Conservation (phyloP, 2,888 invertebrate genomes). For the Cantharis rufa region DNA sequence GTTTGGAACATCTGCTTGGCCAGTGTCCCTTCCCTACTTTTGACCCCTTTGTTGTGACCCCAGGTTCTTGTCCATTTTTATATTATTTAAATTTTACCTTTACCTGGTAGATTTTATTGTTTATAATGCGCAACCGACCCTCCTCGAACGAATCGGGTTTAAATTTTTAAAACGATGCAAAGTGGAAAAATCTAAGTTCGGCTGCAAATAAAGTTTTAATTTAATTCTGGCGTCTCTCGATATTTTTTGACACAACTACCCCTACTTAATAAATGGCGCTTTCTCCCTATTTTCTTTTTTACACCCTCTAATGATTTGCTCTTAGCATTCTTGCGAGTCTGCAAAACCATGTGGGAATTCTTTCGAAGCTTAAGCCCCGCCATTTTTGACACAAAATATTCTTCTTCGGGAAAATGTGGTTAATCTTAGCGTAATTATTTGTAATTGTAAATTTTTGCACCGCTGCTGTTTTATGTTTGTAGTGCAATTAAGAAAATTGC, state of each 20-base stretch:
- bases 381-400: conserved; percentile 6
- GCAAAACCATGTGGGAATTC: conserved; percentile 11
- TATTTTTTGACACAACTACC: conserved; percentile 5
- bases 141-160: not conserved
- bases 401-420: not conserved
- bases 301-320: conserved; percentile 13
- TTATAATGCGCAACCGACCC: conserved; percentile 8
- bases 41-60: conserved; percentile 36
- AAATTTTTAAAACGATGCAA: not conserved
- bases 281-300: conserved; percentile 22
- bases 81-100: conserved; percentile 30
- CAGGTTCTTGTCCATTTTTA: conserved; percentile 30
- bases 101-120: conserved; percentile 27
- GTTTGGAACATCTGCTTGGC: conserved; percentile 32
- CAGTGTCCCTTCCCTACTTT: conserved; percentile 30
- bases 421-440: not conserved
- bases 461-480: not conserved
- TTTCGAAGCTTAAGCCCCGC: conserved; percentile 9
- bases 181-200: not conserved
- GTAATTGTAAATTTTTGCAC: not conserved
- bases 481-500: not conserved
- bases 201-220: not conserved
- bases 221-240: not conserved
- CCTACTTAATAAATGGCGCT: conserved; percentile 17
- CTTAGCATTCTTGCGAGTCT: not conserved